phyloP scores from a whole-genome alignment of 2,797 vertebrate species.

The Acanthornis magna region DNA sequence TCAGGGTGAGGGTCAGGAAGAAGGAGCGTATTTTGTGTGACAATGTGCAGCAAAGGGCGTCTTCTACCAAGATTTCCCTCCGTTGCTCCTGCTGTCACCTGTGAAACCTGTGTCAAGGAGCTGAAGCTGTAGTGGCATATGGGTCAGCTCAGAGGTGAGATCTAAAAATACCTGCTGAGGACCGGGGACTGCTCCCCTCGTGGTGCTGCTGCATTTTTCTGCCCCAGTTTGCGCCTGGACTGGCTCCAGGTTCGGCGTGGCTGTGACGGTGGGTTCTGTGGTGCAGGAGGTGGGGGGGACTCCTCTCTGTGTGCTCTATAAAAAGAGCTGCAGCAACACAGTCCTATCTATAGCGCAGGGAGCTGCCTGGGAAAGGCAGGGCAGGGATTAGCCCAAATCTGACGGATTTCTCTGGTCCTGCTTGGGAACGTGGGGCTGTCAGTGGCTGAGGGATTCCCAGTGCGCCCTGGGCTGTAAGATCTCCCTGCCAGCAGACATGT shows the following conservation, averaged over 20 bases:
- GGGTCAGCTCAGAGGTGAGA: background rate
- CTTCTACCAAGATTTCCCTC: background rate
- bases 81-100: background rate
- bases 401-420: background rate
- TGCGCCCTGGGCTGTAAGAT: fast-evolving
- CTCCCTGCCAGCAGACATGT: background rate
- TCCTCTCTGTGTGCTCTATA: conserved; percentile 1
- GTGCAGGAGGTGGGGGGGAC: background rate
- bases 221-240: background rate
- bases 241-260: background rate
- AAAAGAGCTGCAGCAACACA: background rate
- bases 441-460: background rate
- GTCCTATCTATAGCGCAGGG: conserved; percentile 28
- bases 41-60: fast-evolving
- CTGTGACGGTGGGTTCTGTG: background rate
- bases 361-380: conserved; percentile 1
- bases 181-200: background rate
- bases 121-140: background rate
- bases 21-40: background rate
- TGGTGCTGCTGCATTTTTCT: background rate
- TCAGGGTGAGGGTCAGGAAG: background rate
- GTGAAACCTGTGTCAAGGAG: background rate
- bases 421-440: background rate
- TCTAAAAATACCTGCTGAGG: background rate
- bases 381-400: background rate